phyloP scores from a whole-genome alignment of 2,797 vertebrate genomes.

The Masticophis lateralis region DNA sequence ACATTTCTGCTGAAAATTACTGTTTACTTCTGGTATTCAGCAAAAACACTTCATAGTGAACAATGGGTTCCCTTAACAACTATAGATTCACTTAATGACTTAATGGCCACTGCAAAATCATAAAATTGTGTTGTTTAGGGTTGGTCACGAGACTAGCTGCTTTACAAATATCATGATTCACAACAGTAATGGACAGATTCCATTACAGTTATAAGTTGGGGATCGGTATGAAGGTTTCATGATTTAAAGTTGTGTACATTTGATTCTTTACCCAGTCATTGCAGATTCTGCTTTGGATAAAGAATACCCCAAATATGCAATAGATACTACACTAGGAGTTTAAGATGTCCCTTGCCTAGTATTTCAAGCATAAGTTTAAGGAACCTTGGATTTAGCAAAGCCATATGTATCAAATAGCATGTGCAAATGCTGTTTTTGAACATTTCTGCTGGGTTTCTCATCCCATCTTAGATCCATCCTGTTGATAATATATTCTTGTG shows the following conservation, averaged over 20 bases:
- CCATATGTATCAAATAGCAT: slow-evolving; percentile 36
- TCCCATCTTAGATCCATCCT: neutral
- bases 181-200: neutral
- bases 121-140: neutral
- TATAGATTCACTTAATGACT: neutral
- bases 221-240: neutral
- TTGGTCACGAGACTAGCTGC: neutral
- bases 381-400: slow-evolving; percentile 23
- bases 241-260: neutral
- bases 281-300: slow-evolving; percentile 28
- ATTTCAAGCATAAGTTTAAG: neutral
- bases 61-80: neutral
- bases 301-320: slow-evolving; percentile 14
- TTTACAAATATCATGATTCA: neutral
- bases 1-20: neutral
- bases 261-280: neutral
- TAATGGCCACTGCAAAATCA: neutral
- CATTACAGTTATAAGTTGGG: neutral
- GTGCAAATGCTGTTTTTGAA: slow-evolving; percentile 18
- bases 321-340: neutral
- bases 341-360: slow-evolving; percentile 12
- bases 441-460: neutral
- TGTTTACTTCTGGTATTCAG: neutral
- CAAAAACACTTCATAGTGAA: neutral
- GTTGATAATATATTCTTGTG: neutral